Evolutionary conservation across 2,113 vertebrate genomes (phyloP).

Genomic region (Pomatorhinus ruficollis): DNA sequence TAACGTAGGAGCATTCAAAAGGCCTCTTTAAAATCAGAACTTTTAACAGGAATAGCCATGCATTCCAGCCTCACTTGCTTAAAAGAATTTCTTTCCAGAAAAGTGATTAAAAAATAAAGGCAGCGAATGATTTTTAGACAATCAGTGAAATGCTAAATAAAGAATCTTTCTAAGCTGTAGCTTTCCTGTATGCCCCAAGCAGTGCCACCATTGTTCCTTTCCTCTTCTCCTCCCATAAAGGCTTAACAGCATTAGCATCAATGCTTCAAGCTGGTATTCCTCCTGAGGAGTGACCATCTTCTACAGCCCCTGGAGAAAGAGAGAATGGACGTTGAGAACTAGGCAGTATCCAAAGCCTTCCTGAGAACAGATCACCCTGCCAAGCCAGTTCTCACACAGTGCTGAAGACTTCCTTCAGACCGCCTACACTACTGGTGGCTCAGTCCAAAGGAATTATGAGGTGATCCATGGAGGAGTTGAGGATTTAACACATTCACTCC

Average conservation of each 20-base stretch:
- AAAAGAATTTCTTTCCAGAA: background rate
- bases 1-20: background rate
- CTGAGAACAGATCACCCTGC: background rate
- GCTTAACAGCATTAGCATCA: background rate
- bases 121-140: background rate
- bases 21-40: background rate
- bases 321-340: background rate
- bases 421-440: background rate
- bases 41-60: background rate
- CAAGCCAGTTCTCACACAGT: background rate
- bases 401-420: background rate
- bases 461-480: background rate
- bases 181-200: background rate
- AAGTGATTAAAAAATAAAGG: background rate
- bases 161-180: background rate
- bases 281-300: background rate
- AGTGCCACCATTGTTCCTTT: background rate
- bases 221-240: background rate
- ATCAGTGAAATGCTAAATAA: background rate
- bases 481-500: background rate
- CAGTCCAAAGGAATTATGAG: background rate
- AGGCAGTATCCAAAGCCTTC: background rate
- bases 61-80: background rate
- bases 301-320: constrained; percentile 13
- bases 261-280: background rate